Percentiles rank a stretch among this genome's conserved stretches.
phyloP scores from a whole-genome alignment of 2,888 invertebrate genomes.

The Drosophila anomalata region DNA sequence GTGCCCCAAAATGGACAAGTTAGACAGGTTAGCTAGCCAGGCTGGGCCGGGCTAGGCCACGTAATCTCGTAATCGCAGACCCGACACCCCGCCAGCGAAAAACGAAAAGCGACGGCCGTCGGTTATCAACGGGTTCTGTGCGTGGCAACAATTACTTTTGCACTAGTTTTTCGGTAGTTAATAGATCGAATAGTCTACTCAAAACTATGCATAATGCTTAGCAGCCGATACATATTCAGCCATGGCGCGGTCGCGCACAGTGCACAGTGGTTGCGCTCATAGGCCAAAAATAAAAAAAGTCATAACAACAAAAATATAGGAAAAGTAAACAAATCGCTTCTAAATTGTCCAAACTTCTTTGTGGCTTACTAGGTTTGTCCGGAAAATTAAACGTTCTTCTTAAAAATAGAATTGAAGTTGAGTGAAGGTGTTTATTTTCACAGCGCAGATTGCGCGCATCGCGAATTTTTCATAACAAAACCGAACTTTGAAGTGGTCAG shows the following conservation, averaged over 20 bases:
- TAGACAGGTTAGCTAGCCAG: slow-evolving; percentile 63
- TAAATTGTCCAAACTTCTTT: too few species aligned
- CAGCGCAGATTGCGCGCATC: too few species aligned
- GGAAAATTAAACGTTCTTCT: too few species aligned
- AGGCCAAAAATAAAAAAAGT: too few species aligned
- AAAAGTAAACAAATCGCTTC: too few species aligned
- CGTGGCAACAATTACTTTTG: slow-evolving; percentile 76
- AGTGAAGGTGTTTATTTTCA: too few species aligned
- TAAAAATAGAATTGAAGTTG: too few species aligned
- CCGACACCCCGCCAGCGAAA: slow-evolving; percentile 1
- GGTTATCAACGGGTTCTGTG: slow-evolving; percentile 59
- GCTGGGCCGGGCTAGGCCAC: background rate
- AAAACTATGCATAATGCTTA: slow-evolving; percentile 26
- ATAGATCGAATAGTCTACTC: slow-evolving; percentile 29
- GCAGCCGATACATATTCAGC: slow-evolving; percentile 26
- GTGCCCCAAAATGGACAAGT: slow-evolving; percentile 57
- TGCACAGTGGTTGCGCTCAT: too few species aligned
- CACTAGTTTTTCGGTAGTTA: slow-evolving; percentile 64
- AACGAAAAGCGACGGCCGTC: slow-evolving; percentile 4
- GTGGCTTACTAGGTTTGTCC: too few species aligned
- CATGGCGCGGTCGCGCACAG: slow-evolving; percentile 19
- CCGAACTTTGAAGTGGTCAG: too few species aligned
- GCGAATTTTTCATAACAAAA: too few species aligned
- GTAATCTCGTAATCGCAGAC: slow-evolving; percentile 17
- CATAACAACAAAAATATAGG: too few species aligned